Evolutionary conservation across 2,888 invertebrate species (phyloP).

Genomic region (Taenaris catops): DNA sequence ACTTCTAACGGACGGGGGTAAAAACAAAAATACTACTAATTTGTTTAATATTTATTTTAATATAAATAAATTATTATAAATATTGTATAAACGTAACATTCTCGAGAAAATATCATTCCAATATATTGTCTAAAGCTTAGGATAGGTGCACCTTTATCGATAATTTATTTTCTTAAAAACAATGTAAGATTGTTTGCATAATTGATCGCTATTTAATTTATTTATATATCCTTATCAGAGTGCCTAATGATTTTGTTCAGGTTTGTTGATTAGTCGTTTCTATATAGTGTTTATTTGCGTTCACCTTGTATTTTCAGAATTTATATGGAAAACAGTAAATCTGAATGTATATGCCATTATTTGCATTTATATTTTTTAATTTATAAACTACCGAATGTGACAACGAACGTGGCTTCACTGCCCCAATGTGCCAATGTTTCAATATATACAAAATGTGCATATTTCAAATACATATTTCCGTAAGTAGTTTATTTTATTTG

Average conservation of each 20-base stretch:
- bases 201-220: conserved; percentile 54
- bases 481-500: conserved; percentile 24
- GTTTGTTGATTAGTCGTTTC: conserved; percentile 29
- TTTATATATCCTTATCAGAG: conserved; percentile 43
- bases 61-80: conserved; percentile 28
- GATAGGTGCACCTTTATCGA: conserved; percentile 64
- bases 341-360: conserved; percentile 69
- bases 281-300: conserved; percentile 16
- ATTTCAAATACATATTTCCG: conserved; percentile 24
- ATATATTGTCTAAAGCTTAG: conserved; percentile 73
- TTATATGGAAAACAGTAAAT: conserved; percentile 35
- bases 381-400: conserved; percentile 42
- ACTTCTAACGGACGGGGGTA: no score
- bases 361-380: conserved; percentile 71
- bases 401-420: conserved; percentile 46
- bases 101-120: conserved; percentile 78
- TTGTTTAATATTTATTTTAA: conserved; percentile 30
- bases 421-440: conserved; percentile 54
- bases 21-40: conserved; percentile 26
- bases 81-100: conserved; percentile 64
- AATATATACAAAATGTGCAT: conserved; percentile 22
- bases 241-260: conserved; percentile 42
- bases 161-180: conserved; percentile 36
- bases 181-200: conserved; percentile 50
- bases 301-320: conserved; percentile 17